phyloP scores from a whole-genome alignment of 2,888 invertebrate species.

The Allacma fusca region DNA sequence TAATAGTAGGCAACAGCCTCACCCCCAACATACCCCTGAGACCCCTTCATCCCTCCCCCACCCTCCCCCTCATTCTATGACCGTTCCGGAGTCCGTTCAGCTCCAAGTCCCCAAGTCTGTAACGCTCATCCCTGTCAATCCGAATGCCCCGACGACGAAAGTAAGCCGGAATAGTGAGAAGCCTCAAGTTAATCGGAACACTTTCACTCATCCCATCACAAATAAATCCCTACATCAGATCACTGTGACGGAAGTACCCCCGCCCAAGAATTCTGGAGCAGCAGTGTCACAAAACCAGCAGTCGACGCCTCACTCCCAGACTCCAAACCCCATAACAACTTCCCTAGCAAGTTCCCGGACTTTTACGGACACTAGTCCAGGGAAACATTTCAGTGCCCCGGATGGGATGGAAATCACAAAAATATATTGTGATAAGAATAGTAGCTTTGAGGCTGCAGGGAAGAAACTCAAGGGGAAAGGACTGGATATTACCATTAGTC shows the following conservation, averaged over 20 bases:
- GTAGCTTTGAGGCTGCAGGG: conserved; percentile 32
- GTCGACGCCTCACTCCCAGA: not conserved
- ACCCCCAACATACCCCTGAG: not conserved
- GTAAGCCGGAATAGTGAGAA: not conserved
- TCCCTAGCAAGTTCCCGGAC: not conserved
- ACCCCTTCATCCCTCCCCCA: not conserved
- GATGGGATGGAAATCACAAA: conserved; percentile 62
- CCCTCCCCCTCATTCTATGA: not conserved
- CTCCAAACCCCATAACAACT: conserved; percentile 3
- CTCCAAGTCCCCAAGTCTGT: conserved; percentile 62
- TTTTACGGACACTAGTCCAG: conserved; percentile 13
- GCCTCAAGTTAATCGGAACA: conserved; percentile 46
- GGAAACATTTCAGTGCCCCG: conserved; percentile 60
- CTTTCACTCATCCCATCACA: conserved; percentile 61
- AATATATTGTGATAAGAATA: conserved; percentile 46
- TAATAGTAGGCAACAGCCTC: not conserved
- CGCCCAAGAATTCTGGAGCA: conserved; percentile 51
- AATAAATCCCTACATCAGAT: conserved; percentile 62
- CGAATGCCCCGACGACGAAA: conserved; percentile 46
- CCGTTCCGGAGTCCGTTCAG: conserved; percentile 60
- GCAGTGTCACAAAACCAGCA: not conserved
- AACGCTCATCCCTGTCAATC: conserved; percentile 61
- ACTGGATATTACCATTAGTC: conserved; percentile 60
- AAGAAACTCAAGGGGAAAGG: conserved; percentile 61
- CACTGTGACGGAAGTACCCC: conserved; percentile 61